phyloP scores from a whole-genome alignment of 2,797 vertebrate species.

The Mus minutoides region DNA sequence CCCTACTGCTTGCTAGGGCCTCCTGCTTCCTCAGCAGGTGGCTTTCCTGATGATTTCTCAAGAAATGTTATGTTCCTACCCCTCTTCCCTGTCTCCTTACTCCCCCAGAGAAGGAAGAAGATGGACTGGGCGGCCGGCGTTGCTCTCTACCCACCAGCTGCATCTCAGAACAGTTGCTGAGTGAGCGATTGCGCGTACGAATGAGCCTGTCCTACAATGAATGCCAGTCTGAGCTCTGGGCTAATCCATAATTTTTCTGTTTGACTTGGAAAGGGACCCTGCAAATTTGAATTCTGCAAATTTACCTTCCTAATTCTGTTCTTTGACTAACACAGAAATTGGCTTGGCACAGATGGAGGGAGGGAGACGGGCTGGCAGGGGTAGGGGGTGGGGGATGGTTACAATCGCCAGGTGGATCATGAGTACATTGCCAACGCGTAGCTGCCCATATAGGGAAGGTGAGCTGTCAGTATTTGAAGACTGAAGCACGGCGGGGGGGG shows the following conservation, averaged over 20 bases:
- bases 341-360: conserved; percentile 48
- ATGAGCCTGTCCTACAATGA: neutral
- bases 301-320: conserved; percentile 71
- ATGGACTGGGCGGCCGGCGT: neutral
- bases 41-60: neutral
- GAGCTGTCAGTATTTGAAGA: conserved; percentile 33
- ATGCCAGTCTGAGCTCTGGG: neutral
- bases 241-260: conserved; percentile 65
- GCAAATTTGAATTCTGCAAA: conserved; percentile 74
- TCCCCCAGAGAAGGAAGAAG: conserved; percentile 4
- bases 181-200: neutral
- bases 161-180: neutral
- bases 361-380: neutral
- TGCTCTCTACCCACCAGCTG: neutral
- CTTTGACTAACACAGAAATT: conserved; percentile 72
- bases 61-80: neutral
- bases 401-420: conserved; percentile 35
- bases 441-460: conserved; percentile 45
- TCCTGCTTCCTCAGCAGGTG: neutral
- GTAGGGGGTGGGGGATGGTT: neutral
- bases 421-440: conserved; percentile 27
- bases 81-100: neutral
- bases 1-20: neutral
- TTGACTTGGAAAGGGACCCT: conserved; percentile 63
- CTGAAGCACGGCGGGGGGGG: neutral